Evolutionary conservation across 2,888 invertebrate genomes (phyloP).

Genomic region (Eupithecia inturbata): DNA sequence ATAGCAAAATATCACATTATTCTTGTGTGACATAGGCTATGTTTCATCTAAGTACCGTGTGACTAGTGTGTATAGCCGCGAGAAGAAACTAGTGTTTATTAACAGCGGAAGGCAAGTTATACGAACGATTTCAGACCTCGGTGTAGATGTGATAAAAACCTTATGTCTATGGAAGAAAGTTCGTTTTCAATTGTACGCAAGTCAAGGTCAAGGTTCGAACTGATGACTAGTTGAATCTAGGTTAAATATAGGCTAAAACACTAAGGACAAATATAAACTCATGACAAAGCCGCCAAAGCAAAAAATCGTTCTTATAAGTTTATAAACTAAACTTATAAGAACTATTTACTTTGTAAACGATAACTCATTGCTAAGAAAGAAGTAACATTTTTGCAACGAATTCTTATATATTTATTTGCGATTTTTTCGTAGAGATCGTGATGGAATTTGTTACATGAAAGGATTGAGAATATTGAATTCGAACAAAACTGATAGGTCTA

Average conservation of each 20-base stretch:
- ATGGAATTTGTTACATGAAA: background rate
- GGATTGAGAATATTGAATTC: conserved; percentile 8
- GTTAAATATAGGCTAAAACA: conserved; percentile 1
- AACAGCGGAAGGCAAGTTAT: background rate
- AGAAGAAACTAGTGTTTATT: background rate
- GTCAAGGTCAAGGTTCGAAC: background rate
- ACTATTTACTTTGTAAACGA: background rate
- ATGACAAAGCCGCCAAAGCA: background rate
- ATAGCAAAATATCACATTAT: too few species aligned
- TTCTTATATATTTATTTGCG: background rate
- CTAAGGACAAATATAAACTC: conserved; percentile 6
- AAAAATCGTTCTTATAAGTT: too few species aligned
- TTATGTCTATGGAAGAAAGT: background rate
- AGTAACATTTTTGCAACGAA: background rate
- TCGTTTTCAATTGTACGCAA: background rate
- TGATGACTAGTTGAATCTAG: background rate
- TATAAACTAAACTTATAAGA: background rate
- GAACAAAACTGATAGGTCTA: background rate
- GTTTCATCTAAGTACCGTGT: too few species aligned
- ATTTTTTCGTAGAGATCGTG: background rate
- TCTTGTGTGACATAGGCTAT: too few species aligned
- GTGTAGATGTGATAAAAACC: background rate
- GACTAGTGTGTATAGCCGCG: background rate
- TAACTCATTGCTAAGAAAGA: background rate
- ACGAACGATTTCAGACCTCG: background rate